Base-by-base conservation (phyloP, 2,113 vertebrate genomes). In the Vidua macroura region DNA sequence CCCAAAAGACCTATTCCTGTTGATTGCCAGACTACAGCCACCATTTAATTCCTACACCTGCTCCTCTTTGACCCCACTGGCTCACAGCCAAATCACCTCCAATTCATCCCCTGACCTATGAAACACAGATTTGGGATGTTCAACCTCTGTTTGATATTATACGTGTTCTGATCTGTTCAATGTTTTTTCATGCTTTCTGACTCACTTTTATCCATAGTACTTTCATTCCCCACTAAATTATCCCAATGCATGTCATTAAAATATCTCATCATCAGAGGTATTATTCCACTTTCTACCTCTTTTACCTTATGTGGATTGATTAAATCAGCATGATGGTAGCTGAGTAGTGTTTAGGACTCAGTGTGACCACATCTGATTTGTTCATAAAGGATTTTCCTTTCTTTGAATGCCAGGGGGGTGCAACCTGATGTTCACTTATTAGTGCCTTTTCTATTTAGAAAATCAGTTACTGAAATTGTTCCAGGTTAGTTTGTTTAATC, bases 241-340 rank as follows among this genome's bases (percentile, higher is more conserved):
- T 91, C 64, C 91, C 81, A 83, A 93, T 4, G n/a, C 86, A 93
- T 97, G 98, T 98, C 97, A 98, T 97, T 98, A 97, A 98, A 98
- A 96, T 86, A 97, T 97, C 94, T 98, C 97, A 97, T 96, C 88
- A 97, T 95, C 95, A 95, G 66, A 86, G 51, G 69, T 95, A 97
- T 97, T 97, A 96, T 90, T 96, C 92, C 77, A 92, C 92, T 97
- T 98, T 97, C 92, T 96, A 92, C 91, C 90, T 98, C 97, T 97
- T 96, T 89, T 94, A 89, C 92, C 78, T 95, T 19, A n/a, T 92
- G 91, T 97, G 92, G 97, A 96, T 93, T 98, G 97, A 98, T 98
- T 98, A 98, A 98, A 97, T 96, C 98, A 98, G 97, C 97, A 97
- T 96, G 97, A 96, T 92, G 94, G 95, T 93, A 95, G 94, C 91